A percentile compares a stretch with the other conserved stretches of the same genome.
Conservation (phyloP, 2,888 invertebrate species). For the Lasioglossum calceatum region DNA sequence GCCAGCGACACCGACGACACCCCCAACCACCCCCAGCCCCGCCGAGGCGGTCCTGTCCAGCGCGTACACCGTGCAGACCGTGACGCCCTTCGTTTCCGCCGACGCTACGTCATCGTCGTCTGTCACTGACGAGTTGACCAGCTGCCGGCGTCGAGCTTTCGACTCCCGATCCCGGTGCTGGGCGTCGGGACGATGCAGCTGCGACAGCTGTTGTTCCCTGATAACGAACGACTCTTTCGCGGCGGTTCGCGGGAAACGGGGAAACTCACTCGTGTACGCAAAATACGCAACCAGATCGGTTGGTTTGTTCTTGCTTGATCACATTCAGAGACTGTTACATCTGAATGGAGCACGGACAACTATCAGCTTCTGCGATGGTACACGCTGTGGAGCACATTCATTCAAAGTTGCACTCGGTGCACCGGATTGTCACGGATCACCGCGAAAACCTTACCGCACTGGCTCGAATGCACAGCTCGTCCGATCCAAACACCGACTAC, state of each 20-base stretch:
- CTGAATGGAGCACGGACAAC: neutral
- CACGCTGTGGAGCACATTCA: neutral
- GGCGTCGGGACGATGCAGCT: constrained; percentile 65
- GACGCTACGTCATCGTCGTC: constrained; percentile 81
- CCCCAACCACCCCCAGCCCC: constrained; percentile 83
- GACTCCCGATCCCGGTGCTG: constrained; percentile 41
- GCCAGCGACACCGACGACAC: constrained; percentile 70
- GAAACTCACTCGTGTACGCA: neutral
- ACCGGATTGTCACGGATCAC: neutral
- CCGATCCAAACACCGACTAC: constrained; percentile 7
- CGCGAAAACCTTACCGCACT: neutral
- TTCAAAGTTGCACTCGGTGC: neutral
- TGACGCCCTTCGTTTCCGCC: constrained; percentile 81
- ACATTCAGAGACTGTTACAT: neutral
- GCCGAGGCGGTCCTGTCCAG: constrained; percentile 82
- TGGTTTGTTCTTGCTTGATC: neutral
- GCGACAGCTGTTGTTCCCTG: constrained; percentile 68
- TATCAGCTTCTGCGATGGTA: neutral
- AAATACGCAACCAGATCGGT: neutral
- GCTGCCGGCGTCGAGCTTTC: constrained; percentile 65
- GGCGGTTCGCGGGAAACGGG: constrained; percentile 15
- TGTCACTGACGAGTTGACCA: constrained; percentile 63
- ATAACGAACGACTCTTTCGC: constrained; percentile 40
- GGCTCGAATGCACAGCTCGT: neutral
- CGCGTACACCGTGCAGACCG: constrained; percentile 83